Conservation (phyloP, 2,797 vertebrate species). For the Pipistrellus kuhlii region DNA sequence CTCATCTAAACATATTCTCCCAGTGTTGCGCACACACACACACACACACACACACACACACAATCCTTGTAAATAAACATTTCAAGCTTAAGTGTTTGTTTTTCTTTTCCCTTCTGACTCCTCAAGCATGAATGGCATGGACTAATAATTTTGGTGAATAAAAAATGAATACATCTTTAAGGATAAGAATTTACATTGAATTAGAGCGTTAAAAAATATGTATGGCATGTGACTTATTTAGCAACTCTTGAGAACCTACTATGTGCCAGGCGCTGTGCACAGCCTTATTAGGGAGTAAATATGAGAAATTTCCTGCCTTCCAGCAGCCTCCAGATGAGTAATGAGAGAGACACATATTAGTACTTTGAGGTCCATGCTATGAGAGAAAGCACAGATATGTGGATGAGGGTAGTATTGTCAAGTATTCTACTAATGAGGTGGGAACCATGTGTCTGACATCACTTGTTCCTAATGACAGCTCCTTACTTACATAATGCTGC, state of each 20-base stretch:
- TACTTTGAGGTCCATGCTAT: not conserved
- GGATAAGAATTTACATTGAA: not conserved
- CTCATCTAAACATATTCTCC: not conserved
- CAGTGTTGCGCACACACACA: not conserved
- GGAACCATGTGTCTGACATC: not conserved
- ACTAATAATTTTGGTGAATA: not conserved
- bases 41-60: not conserved
- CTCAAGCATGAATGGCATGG: not conserved
- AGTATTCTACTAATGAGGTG: not conserved
- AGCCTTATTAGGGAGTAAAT: not conserved
- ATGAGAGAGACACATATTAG: not conserved
- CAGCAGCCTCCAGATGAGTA: not conserved
- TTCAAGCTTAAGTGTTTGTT: not conserved
- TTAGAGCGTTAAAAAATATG: not conserved
- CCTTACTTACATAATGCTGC: not conserved
- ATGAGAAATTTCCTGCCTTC: not conserved
- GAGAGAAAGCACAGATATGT: not conserved
- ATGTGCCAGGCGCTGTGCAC: not conserved
- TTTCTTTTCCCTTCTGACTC: not conserved
- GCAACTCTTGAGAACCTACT: not conserved
- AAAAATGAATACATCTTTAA: slow-evolving; percentile 6
- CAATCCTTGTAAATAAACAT: not conserved
- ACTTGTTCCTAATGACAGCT: not conserved
- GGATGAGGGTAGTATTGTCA: not conserved
- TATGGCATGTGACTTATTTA: not conserved